phyloP scores from a whole-genome alignment of 2,113 vertebrate genomes.

The Amazona vittata region DNA sequence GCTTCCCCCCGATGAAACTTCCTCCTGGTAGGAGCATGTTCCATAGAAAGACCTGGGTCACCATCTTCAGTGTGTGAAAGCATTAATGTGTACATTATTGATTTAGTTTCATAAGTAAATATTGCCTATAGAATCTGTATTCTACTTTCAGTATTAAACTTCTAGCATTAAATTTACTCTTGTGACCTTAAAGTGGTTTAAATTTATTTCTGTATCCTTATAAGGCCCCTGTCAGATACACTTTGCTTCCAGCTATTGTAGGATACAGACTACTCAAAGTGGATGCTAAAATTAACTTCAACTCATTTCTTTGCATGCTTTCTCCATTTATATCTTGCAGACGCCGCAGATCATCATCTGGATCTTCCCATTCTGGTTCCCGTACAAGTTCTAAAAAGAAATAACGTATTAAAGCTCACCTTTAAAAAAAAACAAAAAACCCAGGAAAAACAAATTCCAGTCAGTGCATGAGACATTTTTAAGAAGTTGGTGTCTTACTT shows the following conservation, averaged over 20 bases:
- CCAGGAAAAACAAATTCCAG: conserved; percentile 46
- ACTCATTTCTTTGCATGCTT: conserved; percentile 71
- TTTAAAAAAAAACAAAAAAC: conserved; percentile 14
- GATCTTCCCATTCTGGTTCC: conserved; percentile 96
- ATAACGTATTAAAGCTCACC: conserved; percentile 81
- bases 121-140: not conserved
- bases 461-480: conserved; percentile 82
- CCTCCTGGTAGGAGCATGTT: not conserved
- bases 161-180: not conserved
- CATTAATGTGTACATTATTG: not conserved
- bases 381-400: conserved; percentile 97
- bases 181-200: not conserved
- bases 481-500: conserved; percentile 81
- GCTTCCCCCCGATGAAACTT: not conserved
- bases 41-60: not conserved
- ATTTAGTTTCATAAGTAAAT: not conserved
- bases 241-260: conserved; percentile 50
- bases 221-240: conserved; percentile 22
- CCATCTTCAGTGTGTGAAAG: not conserved
- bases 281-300: not conserved
- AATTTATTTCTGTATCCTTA: not conserved
- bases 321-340: conserved; percentile 86
- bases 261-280: conserved; percentile 13
- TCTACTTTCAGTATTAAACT: not conserved
- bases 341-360: conserved; percentile 88